A percentile compares a stretch with the other conserved stretches of the same genome.
phyloP scores from a whole-genome alignment of 2,797 vertebrate species.

The Acridotheres tristis region DNA sequence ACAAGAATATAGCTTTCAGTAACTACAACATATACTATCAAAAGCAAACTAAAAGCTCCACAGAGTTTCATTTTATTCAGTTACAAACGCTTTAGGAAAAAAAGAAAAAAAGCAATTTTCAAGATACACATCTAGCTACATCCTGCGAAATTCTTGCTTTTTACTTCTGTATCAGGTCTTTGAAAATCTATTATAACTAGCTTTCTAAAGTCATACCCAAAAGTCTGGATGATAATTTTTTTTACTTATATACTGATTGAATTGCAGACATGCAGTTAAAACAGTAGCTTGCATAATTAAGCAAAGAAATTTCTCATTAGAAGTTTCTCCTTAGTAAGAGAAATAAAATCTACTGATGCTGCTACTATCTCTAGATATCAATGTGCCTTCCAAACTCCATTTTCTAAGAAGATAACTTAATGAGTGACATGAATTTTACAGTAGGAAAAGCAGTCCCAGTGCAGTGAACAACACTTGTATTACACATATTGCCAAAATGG shows the following conservation, averaged over 20 bases:
- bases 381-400: neutral
- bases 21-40: neutral
- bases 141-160: neutral
- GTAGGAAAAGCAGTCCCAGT: neutral
- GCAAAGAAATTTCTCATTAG: neutral
- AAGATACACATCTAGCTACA: neutral
- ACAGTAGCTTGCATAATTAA: constrained; percentile 12
- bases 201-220: neutral
- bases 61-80: neutral
- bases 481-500: neutral
- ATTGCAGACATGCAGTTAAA: neutral
- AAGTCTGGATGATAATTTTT: neutral
- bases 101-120: neutral
- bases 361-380: neutral
- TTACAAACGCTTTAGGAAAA: neutral
- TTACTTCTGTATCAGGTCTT: neutral
- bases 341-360: constrained; percentile 37
- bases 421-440: constrained; percentile 16
- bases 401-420: constrained; percentile 1
- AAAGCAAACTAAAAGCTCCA: neutral
- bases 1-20: neutral
- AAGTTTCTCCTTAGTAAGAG: constrained; percentile 2
- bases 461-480: neutral
- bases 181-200: neutral
- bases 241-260: neutral